phyloP scores from a whole-genome alignment of 2,888 invertebrate genomes.

The Lasius platythorax region DNA sequence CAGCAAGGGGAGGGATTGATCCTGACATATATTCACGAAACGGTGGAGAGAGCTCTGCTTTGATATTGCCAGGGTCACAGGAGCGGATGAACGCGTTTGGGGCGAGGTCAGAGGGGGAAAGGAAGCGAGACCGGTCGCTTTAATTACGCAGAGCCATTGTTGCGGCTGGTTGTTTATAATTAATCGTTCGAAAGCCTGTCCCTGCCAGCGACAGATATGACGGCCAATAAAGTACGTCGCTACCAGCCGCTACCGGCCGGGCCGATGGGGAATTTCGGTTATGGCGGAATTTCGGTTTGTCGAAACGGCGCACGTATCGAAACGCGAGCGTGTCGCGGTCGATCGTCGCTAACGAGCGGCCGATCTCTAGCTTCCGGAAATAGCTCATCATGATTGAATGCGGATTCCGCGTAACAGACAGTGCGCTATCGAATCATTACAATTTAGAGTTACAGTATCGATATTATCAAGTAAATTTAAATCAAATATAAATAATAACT shows the following conservation, averaged over 20 bases:
- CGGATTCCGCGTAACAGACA: slow-evolving; percentile 19
- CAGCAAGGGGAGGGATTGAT: slow-evolving; percentile 29
- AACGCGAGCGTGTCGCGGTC: slow-evolving; percentile 58
- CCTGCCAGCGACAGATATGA: slow-evolving; percentile 84
- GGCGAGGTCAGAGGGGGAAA: slow-evolving; percentile 62
- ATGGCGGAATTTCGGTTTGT: slow-evolving; percentile 70
- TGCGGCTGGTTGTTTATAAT: slow-evolving; percentile 84
- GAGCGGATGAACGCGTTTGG: slow-evolving; percentile 60
- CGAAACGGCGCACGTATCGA: slow-evolving; percentile 62
- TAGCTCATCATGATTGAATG: slow-evolving; percentile 46
- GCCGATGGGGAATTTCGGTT: slow-evolving; percentile 71
- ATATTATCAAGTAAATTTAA: neutral
- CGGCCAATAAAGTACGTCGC: slow-evolving; percentile 83
- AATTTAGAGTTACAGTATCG: neutral
- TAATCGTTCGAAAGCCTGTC: slow-evolving; percentile 81
- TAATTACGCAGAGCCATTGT: slow-evolving; percentile 82
- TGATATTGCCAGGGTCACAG: slow-evolving; percentile 63
- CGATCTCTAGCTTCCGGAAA: slow-evolving; percentile 54
- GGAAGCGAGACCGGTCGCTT: slow-evolving; percentile 77
- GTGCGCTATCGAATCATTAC: slow-evolving; percentile 1
- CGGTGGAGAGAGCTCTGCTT: slow-evolving; percentile 52
- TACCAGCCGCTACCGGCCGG: slow-evolving; percentile 74
- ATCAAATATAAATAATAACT: neutral
- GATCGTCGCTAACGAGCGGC: slow-evolving; percentile 58
- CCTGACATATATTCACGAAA: slow-evolving; percentile 36